Conservation (phyloP, 1,140 invertebrate species). For the Dolichoris vasculosae region DNA sequence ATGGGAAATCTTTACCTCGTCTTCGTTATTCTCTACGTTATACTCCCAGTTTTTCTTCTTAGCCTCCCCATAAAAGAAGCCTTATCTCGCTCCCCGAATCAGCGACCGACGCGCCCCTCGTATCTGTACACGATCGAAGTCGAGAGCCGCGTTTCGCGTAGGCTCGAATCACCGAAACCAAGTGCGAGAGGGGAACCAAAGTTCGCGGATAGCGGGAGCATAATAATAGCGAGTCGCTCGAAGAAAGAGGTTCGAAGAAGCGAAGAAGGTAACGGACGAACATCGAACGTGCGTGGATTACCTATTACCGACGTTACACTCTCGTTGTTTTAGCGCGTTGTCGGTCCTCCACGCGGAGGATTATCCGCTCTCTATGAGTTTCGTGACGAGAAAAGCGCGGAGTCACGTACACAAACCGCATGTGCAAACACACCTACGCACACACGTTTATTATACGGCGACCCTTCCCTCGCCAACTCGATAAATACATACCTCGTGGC, state of each 20-base stretch:
- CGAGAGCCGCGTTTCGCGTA: background rate
- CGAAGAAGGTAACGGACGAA: background rate
- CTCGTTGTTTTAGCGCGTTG: slow-evolving; percentile 31
- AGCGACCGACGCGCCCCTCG: slow-evolving; percentile 8
- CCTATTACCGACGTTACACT: slow-evolving; percentile 18
- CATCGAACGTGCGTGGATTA: slow-evolving; percentile 51
- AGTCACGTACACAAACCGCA: background rate
- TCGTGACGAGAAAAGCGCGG: slow-evolving; percentile 34
- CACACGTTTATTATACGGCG: background rate
- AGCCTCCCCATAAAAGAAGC: background rate
- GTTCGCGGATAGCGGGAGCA: background rate
- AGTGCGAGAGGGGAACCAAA: background rate
- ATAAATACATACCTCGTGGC: slow-evolving; percentile 48
- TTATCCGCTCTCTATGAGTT: slow-evolving; percentile 49
- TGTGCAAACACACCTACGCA: background rate
- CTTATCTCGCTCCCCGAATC: slow-evolving; percentile 26
- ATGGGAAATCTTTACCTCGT: background rate
- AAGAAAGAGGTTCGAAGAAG: background rate
- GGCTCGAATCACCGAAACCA: background rate
- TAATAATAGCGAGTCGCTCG: background rate
- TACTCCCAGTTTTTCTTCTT: background rate
- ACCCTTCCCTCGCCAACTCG: slow-evolving; percentile 49
- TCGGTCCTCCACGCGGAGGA: slow-evolving; percentile 28
- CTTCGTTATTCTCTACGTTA: slow-evolving; percentile 10
- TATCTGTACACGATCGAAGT: background rate